Evolutionary conservation across 2,113 vertebrate species (phyloP).

Genomic region (Oceanodroma tethys): DNA sequence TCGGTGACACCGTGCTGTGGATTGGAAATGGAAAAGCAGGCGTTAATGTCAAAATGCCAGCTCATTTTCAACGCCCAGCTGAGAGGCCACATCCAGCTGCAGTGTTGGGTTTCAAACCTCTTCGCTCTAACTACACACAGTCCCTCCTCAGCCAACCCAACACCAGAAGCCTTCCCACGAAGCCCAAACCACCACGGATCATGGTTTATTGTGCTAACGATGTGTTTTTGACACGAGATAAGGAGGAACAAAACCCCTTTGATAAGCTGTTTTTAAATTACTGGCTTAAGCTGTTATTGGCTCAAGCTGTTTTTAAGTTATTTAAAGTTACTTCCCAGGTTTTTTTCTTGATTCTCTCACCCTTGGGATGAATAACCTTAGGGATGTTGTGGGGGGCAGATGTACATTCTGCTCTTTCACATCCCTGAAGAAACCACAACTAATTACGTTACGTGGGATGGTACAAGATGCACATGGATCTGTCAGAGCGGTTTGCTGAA

Average conservation of each 20-base stretch:
- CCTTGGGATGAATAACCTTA: neutral
- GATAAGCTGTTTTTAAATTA: neutral
- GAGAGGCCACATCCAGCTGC: neutral
- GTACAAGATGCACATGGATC: neutral
- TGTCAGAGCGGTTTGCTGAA: neutral
- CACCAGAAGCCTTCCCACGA: fast-evolving
- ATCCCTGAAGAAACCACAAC: neutral
- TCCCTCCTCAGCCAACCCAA: fast-evolving
- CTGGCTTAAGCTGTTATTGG: neutral
- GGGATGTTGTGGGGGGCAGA: neutral
- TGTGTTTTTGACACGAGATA: too few species aligned
- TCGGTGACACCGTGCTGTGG: fast-evolving
- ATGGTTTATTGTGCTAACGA: neutral
- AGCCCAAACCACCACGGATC: neutral
- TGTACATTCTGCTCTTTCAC: fast-evolving
- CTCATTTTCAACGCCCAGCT: fast-evolving
- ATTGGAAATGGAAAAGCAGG: neutral
- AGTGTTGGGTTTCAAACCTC: neutral
- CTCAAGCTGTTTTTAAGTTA: neutral
- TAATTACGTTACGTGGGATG: neutral
- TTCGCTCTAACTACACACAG: fast-evolving
- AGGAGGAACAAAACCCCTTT: neutral
- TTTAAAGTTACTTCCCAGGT: neutral
- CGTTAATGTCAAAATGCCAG: fast-evolving
- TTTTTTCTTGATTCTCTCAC: neutral